Base-by-base conservation (phyloP, 2,888 invertebrate genomes). In the Rutpela maculata region DNA sequence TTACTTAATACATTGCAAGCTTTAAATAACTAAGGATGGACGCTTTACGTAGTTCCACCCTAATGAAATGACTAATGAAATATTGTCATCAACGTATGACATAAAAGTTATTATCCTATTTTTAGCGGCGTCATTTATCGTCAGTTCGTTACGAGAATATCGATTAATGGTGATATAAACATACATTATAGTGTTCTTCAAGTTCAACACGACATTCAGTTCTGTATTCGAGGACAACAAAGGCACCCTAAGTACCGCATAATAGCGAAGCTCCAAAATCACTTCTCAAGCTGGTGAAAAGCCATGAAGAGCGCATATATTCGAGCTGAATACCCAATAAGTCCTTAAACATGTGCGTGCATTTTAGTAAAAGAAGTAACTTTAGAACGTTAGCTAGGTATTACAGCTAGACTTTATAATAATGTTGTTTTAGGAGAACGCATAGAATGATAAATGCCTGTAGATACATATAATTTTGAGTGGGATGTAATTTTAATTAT, bases 231-330 rank as follows among this genome's bases (percentile, higher is more conserved):
- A 31, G 35, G 26, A 56, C 65, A 71, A 75, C 71, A 59, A 77
- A 74, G 66, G 77, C 43, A 43, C 69, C 50, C 17, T 22, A 69
- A 70, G 74, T 43, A 74, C 59, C 35, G 77, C 63, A 77, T 74
- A 74, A 74, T 77, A 69, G 69, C 62, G 56, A 68, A 56, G 62
- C 69, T 62, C 69, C 57, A 35, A 67, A 77, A 77, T 77, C 77
- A 77, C 74, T 77, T 74, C 66, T 50, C 65, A 26, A 35, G 62
- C 62, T 17, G 55, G 59, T 67, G 67, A 67, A 72, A 72, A 67
- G 60, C 66, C 67, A 38, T 10, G 63, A 18, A 18, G 60, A 57
- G 57, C 17, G 57, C 43, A 57, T 59, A 62, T 66, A 66, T 73
- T 66, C 62, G 67, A 50, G 6, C 55, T 73, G 76, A 76, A 76